Base-by-base conservation (phyloP, 2,888 invertebrate genomes). In the Neuroscelio doddi region DNA sequence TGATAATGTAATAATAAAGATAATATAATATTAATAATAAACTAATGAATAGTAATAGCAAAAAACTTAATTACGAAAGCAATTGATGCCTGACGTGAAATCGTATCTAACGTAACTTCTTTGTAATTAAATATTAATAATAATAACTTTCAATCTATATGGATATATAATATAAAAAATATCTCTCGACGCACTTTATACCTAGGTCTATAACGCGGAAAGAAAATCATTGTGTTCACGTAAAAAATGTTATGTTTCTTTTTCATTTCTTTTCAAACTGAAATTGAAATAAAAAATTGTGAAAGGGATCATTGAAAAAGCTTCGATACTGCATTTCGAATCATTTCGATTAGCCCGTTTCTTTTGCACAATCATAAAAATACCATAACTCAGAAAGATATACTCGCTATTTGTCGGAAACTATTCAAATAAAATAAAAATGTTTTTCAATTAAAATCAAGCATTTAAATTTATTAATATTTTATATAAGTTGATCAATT, bases 81-180 rank as follows among this genome's bases (percentile, higher is more conserved):
- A 24, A 32, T 45, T 44, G 27, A 14, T 44, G 16, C 29, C 44
- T 9, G 41, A 41, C 26, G 12, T 41, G 41, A 41, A 26, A 26
- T 41, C 21, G 39, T 21, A 64, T 10, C 30, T 36, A 36, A 10
- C 14, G 21, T 21, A 21, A 21, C 21, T 21, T 21, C 21, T 21
- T 21, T 5, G 36, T 14, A 36, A 36, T 14, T 12, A 36, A 36
- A 36, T 36, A 51, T 29, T 30, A 51, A 24, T 15, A 12, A 64
- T 52, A 44, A 62, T 57, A 57, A 68, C 46, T 55, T 49, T 44
- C 58, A 59, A 79, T 76, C 75, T 73, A 75, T 78, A 72, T 76
- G 76, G 59, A n/a, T 68, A 59, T 68, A 63, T 73, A 79, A 79
- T 79, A 81, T 80, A 81, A 81, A 81, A 81, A 81, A 81, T 81